Conservation (phyloP, 2,888 invertebrate genomes). For the Exocentrus adspersus region DNA sequence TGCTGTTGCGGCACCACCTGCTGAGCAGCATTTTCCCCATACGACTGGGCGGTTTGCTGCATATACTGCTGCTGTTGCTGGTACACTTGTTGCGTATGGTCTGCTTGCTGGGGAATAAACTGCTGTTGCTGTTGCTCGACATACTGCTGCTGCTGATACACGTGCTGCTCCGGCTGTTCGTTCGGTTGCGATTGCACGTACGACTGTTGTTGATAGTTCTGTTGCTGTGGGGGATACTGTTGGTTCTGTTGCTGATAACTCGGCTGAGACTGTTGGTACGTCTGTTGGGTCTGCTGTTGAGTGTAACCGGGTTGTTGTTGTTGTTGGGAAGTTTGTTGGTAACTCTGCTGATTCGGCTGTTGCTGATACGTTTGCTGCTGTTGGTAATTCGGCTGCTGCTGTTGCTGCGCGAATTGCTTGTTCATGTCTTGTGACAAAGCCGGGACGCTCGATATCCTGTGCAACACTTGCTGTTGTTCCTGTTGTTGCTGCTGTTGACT, state of each 20-base stretch:
- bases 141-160: slow-evolving; percentile 35
- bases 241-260: slow-evolving; percentile 48
- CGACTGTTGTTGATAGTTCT: slow-evolving; percentile 46
- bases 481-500: slow-evolving; percentile 40
- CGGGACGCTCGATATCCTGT: slow-evolving; percentile 29
- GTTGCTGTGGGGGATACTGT: slow-evolving; percentile 41
- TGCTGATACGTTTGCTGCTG: slow-evolving; percentile 29
- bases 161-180: slow-evolving; percentile 27
- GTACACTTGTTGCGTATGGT: slow-evolving; percentile 30
- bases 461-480: slow-evolving; percentile 30
- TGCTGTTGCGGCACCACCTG: slow-evolving; percentile 60
- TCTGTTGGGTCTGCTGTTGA: slow-evolving; percentile 23
- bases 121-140: slow-evolving; percentile 45
- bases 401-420: slow-evolving; percentile 43
- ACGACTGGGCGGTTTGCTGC: slow-evolving; percentile 51
- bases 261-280: slow-evolving; percentile 41
- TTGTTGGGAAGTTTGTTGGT: slow-evolving; percentile 18
- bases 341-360: slow-evolving; percentile 26
- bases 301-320: slow-evolving; percentile 11
- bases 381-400: slow-evolving; percentile 31
- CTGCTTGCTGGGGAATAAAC: slow-evolving; percentile 35
- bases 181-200: slow-evolving; percentile 37
- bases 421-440: slow-evolving; percentile 35
- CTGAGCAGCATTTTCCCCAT: slow-evolving; percentile 7
- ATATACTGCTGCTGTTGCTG: slow-evolving; percentile 32